Evolutionary conservation across 2,113 vertebrate species (phyloP), one percentile per base, ranked within the genome.

Genomic region (Nothocercus julius): DNA sequence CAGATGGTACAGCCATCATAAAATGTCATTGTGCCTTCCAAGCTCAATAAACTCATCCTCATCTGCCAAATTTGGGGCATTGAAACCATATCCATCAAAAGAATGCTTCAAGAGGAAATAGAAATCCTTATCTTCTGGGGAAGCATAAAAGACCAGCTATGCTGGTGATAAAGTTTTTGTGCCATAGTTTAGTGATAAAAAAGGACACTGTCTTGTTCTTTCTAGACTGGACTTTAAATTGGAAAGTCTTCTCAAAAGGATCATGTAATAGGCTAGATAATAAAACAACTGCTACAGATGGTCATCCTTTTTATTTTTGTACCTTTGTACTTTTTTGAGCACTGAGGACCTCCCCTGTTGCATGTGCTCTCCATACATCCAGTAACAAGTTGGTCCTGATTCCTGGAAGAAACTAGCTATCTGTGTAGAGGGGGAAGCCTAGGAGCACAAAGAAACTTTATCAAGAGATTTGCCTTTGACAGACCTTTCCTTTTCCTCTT

Each of bases 21-120:
- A 80, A 94, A 90, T 70, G 73, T 49, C 47, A 63, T 47, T 68
- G 87, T 47, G 66, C 38, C 79, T 82, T 94, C 70, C 34, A 19
- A 90, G 59, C 62, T 79, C 62, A 96, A 89, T 34, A 84, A 83
- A 96, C 92, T 81, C 63, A 3, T 73, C 69, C 93, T 61, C 78
- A 89, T n/a, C 73, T 87, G 63, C 66, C 86, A 93, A 83, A 86
- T 62, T 62, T 42, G 69, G 69, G 10, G 27, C 25, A 44, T 70
- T 82, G 85, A 82, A 89, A 40, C 7, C 88, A 84, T 92, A 94
- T 93, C 51, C 40, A 87, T 67, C 82, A 94, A 30, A 38, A 47
- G 13, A 81, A 59, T 9, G 68, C 11, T 76, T 53, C 0, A 0
- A 90, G 54, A 89, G 44, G 45, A 83, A 85, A 78, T 77, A 91